A percentile compares a stretch with the other conserved stretches of the same genome.
Conservation (phyloP, 2,113 vertebrate genomes). For the Proteles cristata region DNA sequence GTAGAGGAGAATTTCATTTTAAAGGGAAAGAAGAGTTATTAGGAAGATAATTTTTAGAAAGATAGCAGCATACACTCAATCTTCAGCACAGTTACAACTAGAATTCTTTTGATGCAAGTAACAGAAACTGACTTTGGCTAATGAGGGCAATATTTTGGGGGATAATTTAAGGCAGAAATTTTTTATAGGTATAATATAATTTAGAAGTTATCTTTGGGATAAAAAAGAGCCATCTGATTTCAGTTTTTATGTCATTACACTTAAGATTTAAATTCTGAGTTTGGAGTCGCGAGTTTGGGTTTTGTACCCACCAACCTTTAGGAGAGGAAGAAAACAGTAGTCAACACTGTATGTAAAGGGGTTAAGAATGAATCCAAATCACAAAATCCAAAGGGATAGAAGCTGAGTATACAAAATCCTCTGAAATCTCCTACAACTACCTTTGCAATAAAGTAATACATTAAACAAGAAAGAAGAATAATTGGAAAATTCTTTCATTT, state of each 20-base stretch:
- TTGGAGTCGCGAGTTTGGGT: background rate
- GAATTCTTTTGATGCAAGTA: background rate
- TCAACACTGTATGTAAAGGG: background rate
- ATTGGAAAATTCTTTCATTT: background rate
- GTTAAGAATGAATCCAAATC: background rate
- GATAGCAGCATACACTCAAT: background rate
- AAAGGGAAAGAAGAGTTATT: background rate
- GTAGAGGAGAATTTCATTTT: background rate
- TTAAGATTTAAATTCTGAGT: background rate
- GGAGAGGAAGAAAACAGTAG: background rate
- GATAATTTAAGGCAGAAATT: background rate
- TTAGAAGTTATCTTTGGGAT: background rate
- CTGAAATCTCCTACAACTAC: background rate
- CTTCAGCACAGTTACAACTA: background rate
- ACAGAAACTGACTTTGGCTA: conserved; percentile 11
- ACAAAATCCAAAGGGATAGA: background rate
- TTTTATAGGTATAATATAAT: background rate
- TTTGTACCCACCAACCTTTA: background rate
- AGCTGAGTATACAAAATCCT: background rate
- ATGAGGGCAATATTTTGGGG: background rate
- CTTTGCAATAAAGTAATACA: background rate
- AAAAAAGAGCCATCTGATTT: background rate
- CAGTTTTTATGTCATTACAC: background rate
- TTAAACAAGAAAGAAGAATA: background rate
- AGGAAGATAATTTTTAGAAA: background rate